A percentile compares a stretch with the other conserved stretches of the same genome.
phyloP scores from a whole-genome alignment of 92 coral and sea anemone genomes.

The Porites evermanni region DNA sequence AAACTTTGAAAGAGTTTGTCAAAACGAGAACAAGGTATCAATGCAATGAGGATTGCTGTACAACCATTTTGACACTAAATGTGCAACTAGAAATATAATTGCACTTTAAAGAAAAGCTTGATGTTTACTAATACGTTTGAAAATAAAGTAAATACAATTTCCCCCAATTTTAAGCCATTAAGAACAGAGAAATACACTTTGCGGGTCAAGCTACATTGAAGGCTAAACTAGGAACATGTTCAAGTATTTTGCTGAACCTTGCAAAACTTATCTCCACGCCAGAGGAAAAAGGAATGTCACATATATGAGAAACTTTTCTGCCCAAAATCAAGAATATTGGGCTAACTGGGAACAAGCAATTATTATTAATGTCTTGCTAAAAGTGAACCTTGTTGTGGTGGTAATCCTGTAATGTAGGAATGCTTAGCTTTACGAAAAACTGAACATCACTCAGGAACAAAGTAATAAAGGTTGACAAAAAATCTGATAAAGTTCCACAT shows the following conservation, averaged over 20 bases:
- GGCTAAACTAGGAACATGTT: neutral
- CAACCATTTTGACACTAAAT: neutral
- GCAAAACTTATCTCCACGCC: no score
- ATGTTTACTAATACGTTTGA: neutral
- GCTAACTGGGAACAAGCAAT: neutral
- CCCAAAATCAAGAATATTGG: neutral
- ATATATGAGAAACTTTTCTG: no score
- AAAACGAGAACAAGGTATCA: neutral
- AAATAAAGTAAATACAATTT: neutral
- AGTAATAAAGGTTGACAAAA: neutral
- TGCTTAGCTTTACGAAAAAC: neutral
- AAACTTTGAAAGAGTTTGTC: neutral
- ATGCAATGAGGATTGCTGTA: neutral
- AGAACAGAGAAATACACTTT: neutral
- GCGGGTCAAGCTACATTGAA: neutral
- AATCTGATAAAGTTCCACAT: neutral
- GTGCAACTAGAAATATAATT: neutral
- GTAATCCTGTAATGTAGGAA: neutral
- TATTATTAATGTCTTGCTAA: neutral
- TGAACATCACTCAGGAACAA: constrained; percentile 13
- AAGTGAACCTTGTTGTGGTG: neutral
- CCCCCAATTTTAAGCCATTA: neutral
- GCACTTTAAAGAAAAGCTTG: neutral
- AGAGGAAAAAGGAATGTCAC: no score
- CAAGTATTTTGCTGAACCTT: neutral